A percentile compares a stretch with the other conserved stretches of the same genome.
phyloP scores from a whole-genome alignment of 2,113 vertebrate genomes.

The Ancistrus triradiatus region DNA sequence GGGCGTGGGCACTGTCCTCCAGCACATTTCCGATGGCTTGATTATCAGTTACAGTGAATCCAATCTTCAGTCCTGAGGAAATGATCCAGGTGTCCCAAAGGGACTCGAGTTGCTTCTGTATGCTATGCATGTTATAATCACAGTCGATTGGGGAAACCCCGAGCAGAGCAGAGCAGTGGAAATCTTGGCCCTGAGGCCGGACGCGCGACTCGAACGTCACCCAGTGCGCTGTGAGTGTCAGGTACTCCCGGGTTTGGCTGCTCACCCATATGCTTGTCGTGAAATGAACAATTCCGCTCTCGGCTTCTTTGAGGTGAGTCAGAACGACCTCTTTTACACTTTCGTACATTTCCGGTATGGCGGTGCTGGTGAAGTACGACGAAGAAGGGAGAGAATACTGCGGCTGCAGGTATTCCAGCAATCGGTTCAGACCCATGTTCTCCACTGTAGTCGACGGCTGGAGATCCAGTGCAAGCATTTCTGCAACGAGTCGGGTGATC shows the following conservation, averaged over 20 bases:
- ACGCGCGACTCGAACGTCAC: slow-evolving; percentile 82
- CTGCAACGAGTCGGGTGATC: slow-evolving; percentile 91
- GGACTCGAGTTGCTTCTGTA: slow-evolving; percentile 90
- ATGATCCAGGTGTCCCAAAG: slow-evolving; percentile 95
- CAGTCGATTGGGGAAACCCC: slow-evolving; percentile 89
- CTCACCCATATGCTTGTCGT: slow-evolving; percentile 92
- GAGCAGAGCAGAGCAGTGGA: slow-evolving; percentile 88
- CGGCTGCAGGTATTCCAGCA: slow-evolving; percentile 91
- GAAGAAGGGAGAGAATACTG: slow-evolving; percentile 87
- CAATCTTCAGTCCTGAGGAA: slow-evolving; percentile 83
- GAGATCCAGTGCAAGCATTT: slow-evolving; percentile 98
- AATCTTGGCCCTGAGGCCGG: slow-evolving; percentile 85
- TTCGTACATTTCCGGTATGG: slow-evolving; percentile 94
- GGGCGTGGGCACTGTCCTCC: slow-evolving; percentile 80
- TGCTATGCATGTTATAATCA: slow-evolving; percentile 80
- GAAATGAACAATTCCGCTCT: slow-evolving; percentile 90
- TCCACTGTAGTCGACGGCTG: slow-evolving; percentile 93
- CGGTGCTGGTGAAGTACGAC: slow-evolving; percentile 90
- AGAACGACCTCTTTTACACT: slow-evolving; percentile 83
- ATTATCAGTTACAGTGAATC: slow-evolving; percentile 91
- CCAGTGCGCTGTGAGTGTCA: slow-evolving; percentile 94
- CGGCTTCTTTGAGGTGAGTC: slow-evolving; percentile 88
- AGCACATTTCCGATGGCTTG: slow-evolving; percentile 77
- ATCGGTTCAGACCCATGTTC: slow-evolving; percentile 85
- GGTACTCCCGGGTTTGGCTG: slow-evolving; percentile 89